Base-by-base conservation (phyloP, 92 coral and sea anemone species). In the Parazoanthus darwini region DNA sequence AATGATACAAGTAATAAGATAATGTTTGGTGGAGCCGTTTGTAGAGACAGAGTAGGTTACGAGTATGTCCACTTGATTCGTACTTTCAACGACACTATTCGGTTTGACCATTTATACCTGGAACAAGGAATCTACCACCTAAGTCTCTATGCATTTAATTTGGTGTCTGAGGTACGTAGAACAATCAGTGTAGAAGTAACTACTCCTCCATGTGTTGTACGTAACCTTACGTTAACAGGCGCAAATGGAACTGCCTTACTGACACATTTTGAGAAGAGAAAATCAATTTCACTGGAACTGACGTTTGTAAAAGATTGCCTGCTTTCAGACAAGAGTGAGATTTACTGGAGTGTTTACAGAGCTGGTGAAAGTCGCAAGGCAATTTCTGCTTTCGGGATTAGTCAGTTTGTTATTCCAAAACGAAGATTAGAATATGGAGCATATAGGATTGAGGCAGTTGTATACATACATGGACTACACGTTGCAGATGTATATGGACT, bases 401-500 rank as follows among this genome's bases (percentile, higher is more conserved):
- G 43, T 18, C 35, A 44, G 26, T 35, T 84, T 46, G 87, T 84
- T 46, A 44, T 84, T 84, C 87, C 87, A 46, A 74, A 84, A 71
- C 50, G 66, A 68, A 33, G 78, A 16, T 70, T 84, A 70, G 78
- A 84, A 5, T 95, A 93, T 86, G 98, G 96, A 6, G 58, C 29
- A 15, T 92, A 88, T 44, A 70, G 50, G 68, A 82, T 92, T 85
- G 58, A 25, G 33, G 85, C 92, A 33, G 22, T 43, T 37, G 92
- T 93, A 15, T 71, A 86, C 48, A 70, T 93, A 0, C 74, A 91
- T 8, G 94, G 98, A 44, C 15, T 38, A n/a, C 93, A 90, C 26
- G 78, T 95, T 13, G 65, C 23, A 65, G 86, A 58, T 70, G 87
- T 95, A 10, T 95, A 95, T 44, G 98, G 98, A 25, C 43, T 51